Evolutionary conservation across 2,888 invertebrate species (phyloP).

Genomic region (Brenthis daphne): DNA sequence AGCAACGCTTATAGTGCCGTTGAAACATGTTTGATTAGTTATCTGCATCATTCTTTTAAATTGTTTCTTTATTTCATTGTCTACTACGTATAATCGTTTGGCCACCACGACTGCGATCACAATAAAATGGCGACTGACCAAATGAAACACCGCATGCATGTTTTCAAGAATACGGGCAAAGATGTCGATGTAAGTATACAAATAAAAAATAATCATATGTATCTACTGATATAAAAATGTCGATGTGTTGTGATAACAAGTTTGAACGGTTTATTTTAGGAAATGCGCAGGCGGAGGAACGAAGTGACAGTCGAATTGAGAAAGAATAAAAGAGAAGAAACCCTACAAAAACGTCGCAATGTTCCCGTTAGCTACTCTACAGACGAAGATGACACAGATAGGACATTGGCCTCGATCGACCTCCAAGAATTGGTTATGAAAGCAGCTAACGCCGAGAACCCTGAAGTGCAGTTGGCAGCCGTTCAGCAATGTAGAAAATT

Average conservation of each 20-base stretch:
- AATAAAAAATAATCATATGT: slow-evolving; percentile 21
- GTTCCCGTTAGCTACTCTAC: slow-evolving; percentile 94
- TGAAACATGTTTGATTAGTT: slow-evolving; percentile 76
- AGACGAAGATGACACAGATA: slow-evolving; percentile 89
- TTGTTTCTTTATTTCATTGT: slow-evolving; percentile 73
- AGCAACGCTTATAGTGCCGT: slow-evolving; percentile 63
- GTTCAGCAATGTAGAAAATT: slow-evolving; percentile 98
- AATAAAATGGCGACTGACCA: slow-evolving; percentile 90
- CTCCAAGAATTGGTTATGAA: slow-evolving; percentile 92
- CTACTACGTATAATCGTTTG: slow-evolving; percentile 62
- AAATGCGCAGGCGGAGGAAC: slow-evolving; percentile 97
- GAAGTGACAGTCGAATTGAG: slow-evolving; percentile 98
- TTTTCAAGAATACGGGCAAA: slow-evolving; percentile 99
- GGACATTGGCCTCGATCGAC: slow-evolving; percentile 86
- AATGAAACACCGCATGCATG: slow-evolving; percentile 93
- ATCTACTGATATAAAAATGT: slow-evolving; percentile 17
- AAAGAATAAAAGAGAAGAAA: slow-evolving; percentile 99
- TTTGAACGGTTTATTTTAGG: slow-evolving; percentile 81
- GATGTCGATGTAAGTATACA: slow-evolving; percentile 96
- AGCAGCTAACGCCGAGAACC: slow-evolving; percentile 90
- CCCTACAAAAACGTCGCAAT: slow-evolving; percentile 96
- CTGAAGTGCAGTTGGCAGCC: slow-evolving; percentile 92
- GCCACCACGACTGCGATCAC: slow-evolving; percentile 59
- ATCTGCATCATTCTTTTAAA: slow-evolving; percentile 61
- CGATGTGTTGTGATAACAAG: slow-evolving; percentile 3